Evolutionary conservation across 2,888 invertebrate genomes (phyloP).

Genomic region (Pollenia amentaria): DNA sequence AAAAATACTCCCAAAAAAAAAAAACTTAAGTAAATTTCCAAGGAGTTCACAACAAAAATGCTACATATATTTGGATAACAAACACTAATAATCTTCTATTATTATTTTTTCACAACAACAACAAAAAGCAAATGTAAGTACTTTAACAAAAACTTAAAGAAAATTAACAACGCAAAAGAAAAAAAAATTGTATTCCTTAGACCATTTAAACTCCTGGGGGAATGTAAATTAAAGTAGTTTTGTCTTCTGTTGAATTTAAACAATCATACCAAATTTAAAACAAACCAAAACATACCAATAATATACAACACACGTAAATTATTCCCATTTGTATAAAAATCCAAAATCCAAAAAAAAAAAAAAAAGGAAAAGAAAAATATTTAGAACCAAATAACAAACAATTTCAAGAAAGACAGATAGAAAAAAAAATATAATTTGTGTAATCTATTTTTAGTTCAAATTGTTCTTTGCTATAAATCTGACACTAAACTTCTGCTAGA

Average conservation of each 20-base stretch:
- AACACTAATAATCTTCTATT: slow-evolving; percentile 4
- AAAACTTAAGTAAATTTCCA: background rate
- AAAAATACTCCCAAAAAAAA: background rate
- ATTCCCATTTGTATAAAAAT: slow-evolving; percentile 50
- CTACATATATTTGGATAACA: slow-evolving; percentile 43
- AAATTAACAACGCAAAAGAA: background rate
- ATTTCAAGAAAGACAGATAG: background rate
- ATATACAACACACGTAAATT: slow-evolving; percentile 49
- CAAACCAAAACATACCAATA: background rate
- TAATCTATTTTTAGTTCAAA: slow-evolving; percentile 62
- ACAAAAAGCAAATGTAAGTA: slow-evolving; percentile 31
- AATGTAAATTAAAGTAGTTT: slow-evolving; percentile 19
- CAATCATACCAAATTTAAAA: slow-evolving; percentile 28
- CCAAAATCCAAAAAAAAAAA: background rate
- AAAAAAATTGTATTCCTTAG: too few species aligned
- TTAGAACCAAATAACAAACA: background rate
- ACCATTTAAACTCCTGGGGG: background rate
- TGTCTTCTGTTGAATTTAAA: background rate
- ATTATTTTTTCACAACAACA: background rate
- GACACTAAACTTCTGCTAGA: slow-evolving; percentile 44
- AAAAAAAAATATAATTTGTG: background rate
- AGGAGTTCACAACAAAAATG: slow-evolving; percentile 30
- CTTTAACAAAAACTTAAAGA: background rate
- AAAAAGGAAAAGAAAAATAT: background rate
- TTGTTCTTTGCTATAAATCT: slow-evolving; percentile 43